Percentiles rank a stretch among this genome's conserved stretches.
phyloP scores from a whole-genome alignment of 2,113 vertebrate species.

The Argyrosomus japonicus region DNA sequence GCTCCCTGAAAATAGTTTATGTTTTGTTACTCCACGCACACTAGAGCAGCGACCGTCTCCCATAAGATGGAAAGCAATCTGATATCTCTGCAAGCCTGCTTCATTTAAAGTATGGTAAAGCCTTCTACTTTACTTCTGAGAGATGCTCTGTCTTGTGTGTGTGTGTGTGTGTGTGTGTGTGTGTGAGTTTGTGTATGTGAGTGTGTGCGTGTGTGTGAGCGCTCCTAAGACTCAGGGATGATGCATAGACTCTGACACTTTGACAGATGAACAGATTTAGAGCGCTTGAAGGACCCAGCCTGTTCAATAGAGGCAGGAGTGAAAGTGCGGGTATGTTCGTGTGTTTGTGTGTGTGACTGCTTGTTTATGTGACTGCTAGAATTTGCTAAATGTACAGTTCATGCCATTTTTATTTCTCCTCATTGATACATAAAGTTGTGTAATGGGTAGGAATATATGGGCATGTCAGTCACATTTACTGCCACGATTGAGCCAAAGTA shows the following conservation, averaged over 20 bases:
- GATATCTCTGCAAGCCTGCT: constrained; percentile 75
- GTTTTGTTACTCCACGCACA: constrained; percentile 76
- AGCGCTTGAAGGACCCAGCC: constrained; percentile 80
- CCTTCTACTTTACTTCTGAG: constrained; percentile 73
- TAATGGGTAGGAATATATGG: constrained; percentile 42
- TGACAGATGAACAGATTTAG: constrained; percentile 87
- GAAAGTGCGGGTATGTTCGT: constrained; percentile 56
- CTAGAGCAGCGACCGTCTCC: constrained; percentile 68
- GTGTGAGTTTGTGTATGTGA: constrained; percentile 49
- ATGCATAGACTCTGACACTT: constrained; percentile 84
- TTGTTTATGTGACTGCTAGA: constrained; percentile 61
- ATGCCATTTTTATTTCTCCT: constrained; percentile 63
- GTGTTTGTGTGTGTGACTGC: constrained; percentile 37
- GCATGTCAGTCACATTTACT: constrained; percentile 35
- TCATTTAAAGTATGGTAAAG: constrained; percentile 81
- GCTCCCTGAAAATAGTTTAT: constrained; percentile 76
- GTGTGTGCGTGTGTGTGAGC: constrained; percentile 55
- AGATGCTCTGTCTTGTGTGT: constrained; percentile 62
- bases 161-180: constrained; percentile 51
- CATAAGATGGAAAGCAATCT: constrained; percentile 78
- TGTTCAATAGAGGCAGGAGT: constrained; percentile 80
- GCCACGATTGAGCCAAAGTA: constrained; percentile 28
- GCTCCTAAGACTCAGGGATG: constrained; percentile 73
- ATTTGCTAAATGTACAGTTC: constrained; percentile 66
- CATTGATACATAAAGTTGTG: constrained; percentile 48